Conservation (phyloP, 2,113 vertebrate genomes). For the Prunella fulvescens region DNA sequence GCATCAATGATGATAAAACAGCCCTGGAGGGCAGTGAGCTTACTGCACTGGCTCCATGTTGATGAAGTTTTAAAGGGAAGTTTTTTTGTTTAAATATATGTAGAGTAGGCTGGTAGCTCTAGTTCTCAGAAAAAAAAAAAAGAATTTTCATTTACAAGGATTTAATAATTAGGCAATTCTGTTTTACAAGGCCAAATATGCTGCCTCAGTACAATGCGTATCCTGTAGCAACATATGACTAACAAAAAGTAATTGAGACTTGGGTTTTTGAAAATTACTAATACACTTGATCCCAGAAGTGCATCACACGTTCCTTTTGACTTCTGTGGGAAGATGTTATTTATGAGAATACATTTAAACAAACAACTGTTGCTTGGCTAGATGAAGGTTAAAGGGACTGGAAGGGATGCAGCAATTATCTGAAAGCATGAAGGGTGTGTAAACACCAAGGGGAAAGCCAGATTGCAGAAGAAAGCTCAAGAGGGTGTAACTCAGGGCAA, state of each 20-base stretch:
- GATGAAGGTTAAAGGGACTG: not conserved
- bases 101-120: not conserved
- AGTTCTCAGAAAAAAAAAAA: not conserved
- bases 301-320: not conserved
- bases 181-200: not conserved
- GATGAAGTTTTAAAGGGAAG: not conserved
- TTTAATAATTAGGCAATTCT: not conserved
- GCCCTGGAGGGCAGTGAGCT: conserved; percentile 22
- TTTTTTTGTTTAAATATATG: not conserved
- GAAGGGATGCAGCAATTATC: not conserved
- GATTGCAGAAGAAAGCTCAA: conserved; percentile 1
- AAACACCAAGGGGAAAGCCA: conserved; percentile 19
- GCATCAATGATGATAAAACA: conserved; percentile 28
- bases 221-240: not conserved
- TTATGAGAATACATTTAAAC: conserved; percentile 17
- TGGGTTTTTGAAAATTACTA: not conserved
- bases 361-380: conserved; percentile 23
- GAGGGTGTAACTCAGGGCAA: conserved; percentile 14
- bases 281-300: not conserved
- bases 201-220: not conserved
- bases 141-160: not conserved
- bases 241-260: not conserved
- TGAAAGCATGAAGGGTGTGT: conserved; percentile 37
- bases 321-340: conserved; percentile 4
- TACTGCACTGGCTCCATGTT: not conserved